Evolutionary conservation across 2,113 vertebrate species (phyloP).

Genomic region (Cairina moschata): DNA sequence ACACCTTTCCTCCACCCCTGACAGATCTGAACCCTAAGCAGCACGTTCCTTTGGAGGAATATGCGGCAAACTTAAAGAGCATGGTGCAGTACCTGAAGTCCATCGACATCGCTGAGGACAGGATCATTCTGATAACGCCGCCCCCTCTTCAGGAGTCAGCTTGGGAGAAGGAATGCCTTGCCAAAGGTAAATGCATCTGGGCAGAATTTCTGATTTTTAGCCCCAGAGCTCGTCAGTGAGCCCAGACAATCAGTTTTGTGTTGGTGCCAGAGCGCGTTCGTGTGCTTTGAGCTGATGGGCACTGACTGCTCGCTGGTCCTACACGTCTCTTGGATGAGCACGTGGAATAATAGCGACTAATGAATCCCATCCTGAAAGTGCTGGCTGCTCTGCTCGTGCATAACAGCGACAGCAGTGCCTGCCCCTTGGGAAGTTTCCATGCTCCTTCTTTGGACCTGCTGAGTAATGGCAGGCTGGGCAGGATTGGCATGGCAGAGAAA

Average conservation of each 20-base stretch:
- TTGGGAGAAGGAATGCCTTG: constrained; percentile 88
- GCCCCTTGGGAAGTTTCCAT: not conserved
- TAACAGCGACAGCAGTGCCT: not conserved
- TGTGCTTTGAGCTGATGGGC: not conserved
- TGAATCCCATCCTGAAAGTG: not conserved
- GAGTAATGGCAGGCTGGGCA: too few species aligned
- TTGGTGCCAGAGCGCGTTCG: accelerated
- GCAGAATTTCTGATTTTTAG: not conserved
- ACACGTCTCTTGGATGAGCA: not conserved
- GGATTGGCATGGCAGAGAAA: too few species aligned
- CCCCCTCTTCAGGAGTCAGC: constrained; percentile 86
- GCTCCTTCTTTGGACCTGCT: too few species aligned
- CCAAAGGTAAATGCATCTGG: constrained; percentile 78
- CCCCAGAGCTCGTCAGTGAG: not conserved
- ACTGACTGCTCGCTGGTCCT: not conserved
- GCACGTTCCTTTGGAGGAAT: constrained; percentile 90
- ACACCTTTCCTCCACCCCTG: not conserved
- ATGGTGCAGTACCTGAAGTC: constrained; percentile 82
- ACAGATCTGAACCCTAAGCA: constrained; percentile 90
- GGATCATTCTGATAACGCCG: constrained; percentile 87
- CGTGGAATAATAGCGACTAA: accelerated
- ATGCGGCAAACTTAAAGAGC: constrained; percentile 81
- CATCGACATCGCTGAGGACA: constrained; percentile 75
- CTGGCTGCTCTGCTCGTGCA: not conserved
- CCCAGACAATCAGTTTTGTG: accelerated